These are phyloP conservation scores for Lutraria rhynchaena DNA, from an alignment of 1,140 invertebrate genomes.

Conservation along the genomic window DNA sequence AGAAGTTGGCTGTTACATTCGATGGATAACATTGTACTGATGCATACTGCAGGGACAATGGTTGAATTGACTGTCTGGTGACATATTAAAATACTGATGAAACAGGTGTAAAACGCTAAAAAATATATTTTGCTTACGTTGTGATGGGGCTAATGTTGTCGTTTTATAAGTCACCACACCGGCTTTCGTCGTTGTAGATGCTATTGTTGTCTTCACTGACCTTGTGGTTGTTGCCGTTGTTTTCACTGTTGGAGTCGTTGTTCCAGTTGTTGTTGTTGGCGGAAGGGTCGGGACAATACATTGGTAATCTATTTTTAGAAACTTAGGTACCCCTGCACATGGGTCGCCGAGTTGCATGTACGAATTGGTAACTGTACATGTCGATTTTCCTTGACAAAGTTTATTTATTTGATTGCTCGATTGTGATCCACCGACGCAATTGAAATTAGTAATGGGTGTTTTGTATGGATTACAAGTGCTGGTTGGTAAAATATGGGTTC, in stretches of 20 bases:
- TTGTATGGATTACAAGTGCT: conserved; percentile 49
- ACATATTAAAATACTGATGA: neutral
- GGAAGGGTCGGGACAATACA: conserved; percentile 40
- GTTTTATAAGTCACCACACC: conserved; percentile 19
- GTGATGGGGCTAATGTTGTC: conserved; percentile 30
- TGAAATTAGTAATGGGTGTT: conserved; percentile 16
- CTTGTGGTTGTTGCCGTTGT: neutral
- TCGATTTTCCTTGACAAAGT: conserved; percentile 28
- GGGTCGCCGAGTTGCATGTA: conserved; percentile 42
- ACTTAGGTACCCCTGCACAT: conserved; percentile 42
- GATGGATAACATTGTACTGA: no score
- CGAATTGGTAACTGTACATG: conserved; percentile 40
- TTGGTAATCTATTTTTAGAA: conserved; percentile 54
- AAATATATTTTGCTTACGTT: conserved; percentile 11
- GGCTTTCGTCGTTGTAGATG: conserved; percentile 15
- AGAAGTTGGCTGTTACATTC: no score
- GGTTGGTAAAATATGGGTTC: conserved; percentile 24
- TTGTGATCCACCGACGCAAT: conserved; percentile 13
- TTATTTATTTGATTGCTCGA: conserved; percentile 20
- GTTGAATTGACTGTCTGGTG: no score
- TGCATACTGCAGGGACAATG: no score
- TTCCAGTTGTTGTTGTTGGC: neutral
- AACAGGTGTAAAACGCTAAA: neutral
- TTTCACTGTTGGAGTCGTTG: conserved; percentile 1
- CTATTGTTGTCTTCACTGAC: neutral